phyloP scores from a whole-genome alignment of 2,797 vertebrate species.

The Lepus oiostolus region DNA sequence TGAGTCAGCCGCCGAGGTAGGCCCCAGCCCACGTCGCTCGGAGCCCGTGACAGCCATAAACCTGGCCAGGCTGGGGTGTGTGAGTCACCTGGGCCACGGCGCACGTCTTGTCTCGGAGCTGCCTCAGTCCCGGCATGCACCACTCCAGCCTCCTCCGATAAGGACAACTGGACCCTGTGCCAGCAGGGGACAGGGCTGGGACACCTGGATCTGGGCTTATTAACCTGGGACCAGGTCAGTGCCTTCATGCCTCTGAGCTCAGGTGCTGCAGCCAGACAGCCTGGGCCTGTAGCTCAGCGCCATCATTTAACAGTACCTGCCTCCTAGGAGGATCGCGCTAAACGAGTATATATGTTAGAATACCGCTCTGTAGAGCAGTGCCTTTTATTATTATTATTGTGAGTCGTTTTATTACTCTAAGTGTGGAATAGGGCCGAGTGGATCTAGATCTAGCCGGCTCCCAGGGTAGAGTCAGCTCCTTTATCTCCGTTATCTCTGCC shows the following conservation, averaged over 20 bases:
- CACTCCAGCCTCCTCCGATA: not conserved
- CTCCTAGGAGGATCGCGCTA: not conserved
- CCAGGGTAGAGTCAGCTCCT: not conserved
- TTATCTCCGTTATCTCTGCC: not conserved
- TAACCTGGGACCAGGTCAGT: not conserved
- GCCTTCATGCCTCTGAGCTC: not conserved
- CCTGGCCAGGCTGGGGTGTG: not conserved
- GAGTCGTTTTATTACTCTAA: not conserved
- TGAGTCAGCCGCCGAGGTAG: slow-evolving; percentile 10
- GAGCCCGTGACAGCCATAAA: not conserved
- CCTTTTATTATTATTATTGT: not conserved
- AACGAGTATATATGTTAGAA: not conserved
- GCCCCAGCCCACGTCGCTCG: not conserved
- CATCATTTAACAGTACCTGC: not conserved
- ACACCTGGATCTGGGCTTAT: not conserved
- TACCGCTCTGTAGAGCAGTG: not conserved
- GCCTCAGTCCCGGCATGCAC: not conserved
- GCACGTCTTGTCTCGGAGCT: not conserved
- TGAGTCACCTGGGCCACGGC: not conserved
- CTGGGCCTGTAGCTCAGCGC: not conserved
- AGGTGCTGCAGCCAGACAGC: not conserved
- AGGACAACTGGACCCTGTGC: not conserved
- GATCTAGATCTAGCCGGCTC: not conserved
- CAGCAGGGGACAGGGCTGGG: not conserved
- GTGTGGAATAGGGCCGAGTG: not conserved